These are phyloP conservation scores for Conomelus anceps DNA, from an alignment of 2,888 invertebrate species.

Conservation along the genomic window DNA sequence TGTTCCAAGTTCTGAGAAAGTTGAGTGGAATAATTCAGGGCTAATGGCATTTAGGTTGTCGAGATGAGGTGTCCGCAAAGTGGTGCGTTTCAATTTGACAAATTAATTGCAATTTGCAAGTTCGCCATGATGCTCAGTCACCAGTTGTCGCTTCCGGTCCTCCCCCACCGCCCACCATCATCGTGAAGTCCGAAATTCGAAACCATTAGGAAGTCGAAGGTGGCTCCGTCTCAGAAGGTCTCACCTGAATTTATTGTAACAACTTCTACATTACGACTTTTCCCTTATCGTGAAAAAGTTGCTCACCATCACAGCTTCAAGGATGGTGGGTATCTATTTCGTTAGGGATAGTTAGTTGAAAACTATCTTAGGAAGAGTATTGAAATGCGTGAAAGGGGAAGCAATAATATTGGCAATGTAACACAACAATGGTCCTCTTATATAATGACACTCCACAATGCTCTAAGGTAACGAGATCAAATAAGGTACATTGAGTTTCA, in stretches of 20 bases:
- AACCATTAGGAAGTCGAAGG: neutral
- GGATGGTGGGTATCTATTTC: neutral
- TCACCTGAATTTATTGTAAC: neutral
- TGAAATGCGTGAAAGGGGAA: neutral
- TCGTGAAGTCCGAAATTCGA: neutral
- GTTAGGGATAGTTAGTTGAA: neutral
- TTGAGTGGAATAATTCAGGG: neutral
- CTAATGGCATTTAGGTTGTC: neutral
- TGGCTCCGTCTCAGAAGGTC: neutral
- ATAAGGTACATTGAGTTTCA: no score
- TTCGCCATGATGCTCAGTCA: neutral
- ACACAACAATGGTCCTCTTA: no score
- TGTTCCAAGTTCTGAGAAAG: neutral
- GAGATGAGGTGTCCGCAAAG: neutral
- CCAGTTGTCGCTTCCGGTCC: neutral
- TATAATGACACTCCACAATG: no score
- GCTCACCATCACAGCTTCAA: neutral
- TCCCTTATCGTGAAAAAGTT: neutral
- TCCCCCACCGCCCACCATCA: no score
- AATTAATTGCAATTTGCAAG: conserved; percentile 8
- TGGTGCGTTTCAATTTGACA: conserved; percentile 2
- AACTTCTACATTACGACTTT: neutral
- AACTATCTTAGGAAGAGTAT: no score
- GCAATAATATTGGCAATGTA: neutral
- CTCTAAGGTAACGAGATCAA: no score